Base-by-base conservation (phyloP, 2,113 vertebrate genomes). In the Oncorhynchus masou region DNA sequence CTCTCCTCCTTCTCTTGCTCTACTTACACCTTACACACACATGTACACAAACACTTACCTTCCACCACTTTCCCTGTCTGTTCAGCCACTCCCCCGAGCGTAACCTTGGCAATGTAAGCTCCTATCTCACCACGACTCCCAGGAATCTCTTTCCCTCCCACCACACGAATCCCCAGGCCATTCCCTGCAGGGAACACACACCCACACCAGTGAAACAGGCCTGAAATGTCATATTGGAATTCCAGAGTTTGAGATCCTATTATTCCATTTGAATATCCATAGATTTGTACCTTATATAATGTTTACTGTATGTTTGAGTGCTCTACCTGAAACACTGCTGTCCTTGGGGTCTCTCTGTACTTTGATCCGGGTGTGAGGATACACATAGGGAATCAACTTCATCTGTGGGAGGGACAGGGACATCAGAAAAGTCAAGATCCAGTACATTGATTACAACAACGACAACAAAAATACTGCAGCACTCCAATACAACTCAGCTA, bases 81-180 rank as follows among this genome's bases (percentile, higher is more conserved):
- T 82, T 99, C 98, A 25, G 96, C 96, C 25, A 87, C 92, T 79
- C 97, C 95, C 1, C 97, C 97, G 2, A 96, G 94, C 81, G 96
- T 90, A 80, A 99, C 94, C 86, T 95, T 97, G 82, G 97, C 96
- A 81, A 99, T 93, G 77, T 99, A 99, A 64, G 98, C 97, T 91
- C 97, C 98, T 74, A 95, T 98, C 91, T 99, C 96, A 81, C 96
- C 95, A 39, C 88, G 86, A 80, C 92, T 92, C 78, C 96, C 96
- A 16, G 97, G 96, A 83, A 99, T 97, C 90, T 97, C 96, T 87
- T 99, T 99, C 22, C 98, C 98, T 74, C 98, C 98, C 45, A 99
- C 95, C 76, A 99, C 92, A 84, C 94, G 92, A 75, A 99, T 96
- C 71, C 98, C 98, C 79, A 99, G 93, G 75, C 98, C 98, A 59